Base-by-base conservation (phyloP, 2,113 vertebrate genomes). In the Oplegnathus fasciatus region DNA sequence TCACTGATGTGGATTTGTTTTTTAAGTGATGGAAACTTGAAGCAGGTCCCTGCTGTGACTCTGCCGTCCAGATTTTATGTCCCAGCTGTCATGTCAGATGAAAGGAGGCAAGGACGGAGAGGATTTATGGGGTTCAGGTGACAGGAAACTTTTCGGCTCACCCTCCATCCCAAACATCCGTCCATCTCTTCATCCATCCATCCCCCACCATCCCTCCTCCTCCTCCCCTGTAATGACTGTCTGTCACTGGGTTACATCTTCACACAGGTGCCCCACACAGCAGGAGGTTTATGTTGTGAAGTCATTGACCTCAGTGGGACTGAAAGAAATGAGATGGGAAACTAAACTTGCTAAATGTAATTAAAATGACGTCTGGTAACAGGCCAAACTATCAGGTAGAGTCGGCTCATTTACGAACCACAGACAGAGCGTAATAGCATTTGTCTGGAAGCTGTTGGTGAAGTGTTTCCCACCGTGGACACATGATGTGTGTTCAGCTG, bases 261-360 rank as follows among this genome's bases (percentile, higher is more conserved):
- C 82, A 37, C 86, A 85, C 88, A 87, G 88, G 83, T 87, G 88
- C 57, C 9, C 0, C 68, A 18, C 58, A 48, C 88, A 46, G 64
- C 69, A 75, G 78, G 37, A 54, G 69, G 65, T 26, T n/a, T 4
- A 40, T 30, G 88, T 44, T 7, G 17, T 64, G 28, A 62, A 72
- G n/a, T 26, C 26, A 2, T 0, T 86, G 77, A 65, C 37, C 62
- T 82, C 37, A 2, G 37, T 18, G 24, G 30, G 58, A 60, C 57
- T 34, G 10, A 37, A 30, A 50, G 30, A 50, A 50, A 11, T 4
- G 5, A 15, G 50, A 50, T 7, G 13, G 44, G 28, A 73, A 68
- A 65, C 48, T 30, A 2, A 50, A 15, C 17, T 24, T 6, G 13
- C 6, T 22, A 5, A 5, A 48, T 48, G 18, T 32, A 11, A 46